Conservation (phyloP, 2,888 invertebrate genomes). For the Glyphotaelius pellucidus region DNA sequence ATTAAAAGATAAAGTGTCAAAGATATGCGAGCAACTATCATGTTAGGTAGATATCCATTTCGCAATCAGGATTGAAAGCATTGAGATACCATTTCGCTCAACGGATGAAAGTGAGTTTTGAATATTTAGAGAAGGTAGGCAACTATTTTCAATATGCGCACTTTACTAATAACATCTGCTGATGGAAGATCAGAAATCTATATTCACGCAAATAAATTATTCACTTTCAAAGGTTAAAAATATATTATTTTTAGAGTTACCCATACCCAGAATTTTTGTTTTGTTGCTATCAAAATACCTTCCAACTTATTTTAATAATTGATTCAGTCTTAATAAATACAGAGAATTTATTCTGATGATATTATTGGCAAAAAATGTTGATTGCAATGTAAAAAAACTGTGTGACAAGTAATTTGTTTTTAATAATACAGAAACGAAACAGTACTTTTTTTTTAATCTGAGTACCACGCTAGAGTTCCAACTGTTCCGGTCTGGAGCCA, state of each 20-base stretch:
- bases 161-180: neutral
- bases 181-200: neutral
- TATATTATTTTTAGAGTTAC: neutral
- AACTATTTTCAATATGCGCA: neutral
- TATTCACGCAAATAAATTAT: neutral
- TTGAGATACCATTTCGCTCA: neutral
- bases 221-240: neutral
- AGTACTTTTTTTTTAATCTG: no score
- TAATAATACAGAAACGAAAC: no score
- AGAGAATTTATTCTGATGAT: no score
- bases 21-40: neutral
- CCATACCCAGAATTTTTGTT: no score
- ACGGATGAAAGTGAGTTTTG: neutral
- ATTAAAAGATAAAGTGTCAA: neutral
- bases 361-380: no score
- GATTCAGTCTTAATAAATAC: no score
- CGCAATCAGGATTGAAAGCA: neutral
- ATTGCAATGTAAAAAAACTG: no score
- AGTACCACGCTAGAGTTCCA: no score
- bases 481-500: no score
- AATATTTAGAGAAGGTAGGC: neutral
- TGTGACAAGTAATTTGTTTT: no score
- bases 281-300: no score
- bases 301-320: no score
- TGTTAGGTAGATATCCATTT: neutral